Evolutionary conservation across 2,797 vertebrate genomes (phyloP).

Genomic region (Xenentodon cancila): DNA sequence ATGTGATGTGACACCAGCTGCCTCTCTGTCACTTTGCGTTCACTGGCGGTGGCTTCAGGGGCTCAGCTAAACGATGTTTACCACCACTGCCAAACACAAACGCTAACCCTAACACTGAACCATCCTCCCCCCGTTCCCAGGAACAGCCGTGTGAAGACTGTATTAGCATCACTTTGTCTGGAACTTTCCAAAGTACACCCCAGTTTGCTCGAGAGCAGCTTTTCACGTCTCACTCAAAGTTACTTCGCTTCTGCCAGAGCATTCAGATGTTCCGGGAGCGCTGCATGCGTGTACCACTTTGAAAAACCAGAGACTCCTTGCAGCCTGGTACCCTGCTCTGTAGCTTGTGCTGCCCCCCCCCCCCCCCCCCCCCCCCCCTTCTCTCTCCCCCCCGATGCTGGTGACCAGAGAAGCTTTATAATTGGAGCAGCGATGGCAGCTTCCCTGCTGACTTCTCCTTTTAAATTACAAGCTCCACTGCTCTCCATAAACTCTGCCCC

Average conservation of each 20-base stretch:
- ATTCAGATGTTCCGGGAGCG: constrained; percentile 53
- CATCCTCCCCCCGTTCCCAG: not conserved
- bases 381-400: constrained; percentile 51
- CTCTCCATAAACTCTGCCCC: constrained; percentile 78
- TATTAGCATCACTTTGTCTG: constrained; percentile 23
- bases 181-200: constrained; percentile 21
- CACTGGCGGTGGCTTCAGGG: constrained; percentile 68
- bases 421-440: constrained; percentile 86
- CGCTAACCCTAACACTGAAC: constrained; percentile 33
- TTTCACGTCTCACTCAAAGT: no score
- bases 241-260: constrained; percentile 21
- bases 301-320: constrained; percentile 47
- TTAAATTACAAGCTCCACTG: constrained; percentile 85
- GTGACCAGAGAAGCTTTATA: constrained; percentile 83
- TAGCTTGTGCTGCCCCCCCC: constrained; percentile 15
- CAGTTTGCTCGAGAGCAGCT: no score
- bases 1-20: constrained; percentile 79
- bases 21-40: constrained; percentile 84
- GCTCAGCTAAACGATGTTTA: constrained; percentile 76
- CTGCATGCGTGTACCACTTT: constrained; percentile 40
- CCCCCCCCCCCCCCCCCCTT: constrained; percentile 20
- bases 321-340: constrained; percentile 44
- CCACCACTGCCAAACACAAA: constrained; percentile 54
- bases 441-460: constrained; percentile 81
- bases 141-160: constrained; percentile 6